Conservation (phyloP, 2,797 vertebrate species). For the Lemur catta region DNA sequence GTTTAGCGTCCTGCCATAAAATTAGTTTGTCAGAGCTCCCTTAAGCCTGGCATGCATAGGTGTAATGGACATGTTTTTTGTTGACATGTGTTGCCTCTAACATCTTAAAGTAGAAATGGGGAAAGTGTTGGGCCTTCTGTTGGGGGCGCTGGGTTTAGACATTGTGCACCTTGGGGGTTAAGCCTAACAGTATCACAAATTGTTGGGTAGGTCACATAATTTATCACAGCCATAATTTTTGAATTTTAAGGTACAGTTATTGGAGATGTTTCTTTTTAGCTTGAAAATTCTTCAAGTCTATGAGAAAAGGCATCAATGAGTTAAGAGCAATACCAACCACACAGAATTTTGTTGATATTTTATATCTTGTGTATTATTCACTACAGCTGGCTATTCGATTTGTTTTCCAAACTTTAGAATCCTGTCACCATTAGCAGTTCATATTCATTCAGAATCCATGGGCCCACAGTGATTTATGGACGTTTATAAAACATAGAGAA, state of each 20-base stretch:
- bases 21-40: slow-evolving; percentile 35
- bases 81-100: not conserved
- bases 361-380: not conserved
- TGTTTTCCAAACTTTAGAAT: slow-evolving; percentile 26
- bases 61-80: slow-evolving; percentile 19
- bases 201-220: not conserved
- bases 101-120: not conserved
- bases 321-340: not conserved
- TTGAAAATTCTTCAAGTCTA: not conserved
- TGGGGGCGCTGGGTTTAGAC: not conserved
- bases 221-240: not conserved
- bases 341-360: not conserved
- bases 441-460: slow-evolving; percentile 29
- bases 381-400: not conserved
- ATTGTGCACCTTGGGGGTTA: not conserved
- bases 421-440: slow-evolving; percentile 21
- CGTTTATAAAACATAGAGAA: slow-evolving; percentile 51
- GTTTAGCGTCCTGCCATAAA: slow-evolving; percentile 42
- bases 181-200: not conserved
- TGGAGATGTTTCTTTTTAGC: not conserved
- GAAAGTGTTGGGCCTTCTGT: not conserved
- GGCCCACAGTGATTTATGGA: slow-evolving; percentile 35
- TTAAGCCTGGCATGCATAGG: not conserved
- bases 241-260: not conserved
- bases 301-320: not conserved